Base-by-base conservation (phyloP, 2,888 invertebrate genomes). In the Frankliniella fusca region DNA sequence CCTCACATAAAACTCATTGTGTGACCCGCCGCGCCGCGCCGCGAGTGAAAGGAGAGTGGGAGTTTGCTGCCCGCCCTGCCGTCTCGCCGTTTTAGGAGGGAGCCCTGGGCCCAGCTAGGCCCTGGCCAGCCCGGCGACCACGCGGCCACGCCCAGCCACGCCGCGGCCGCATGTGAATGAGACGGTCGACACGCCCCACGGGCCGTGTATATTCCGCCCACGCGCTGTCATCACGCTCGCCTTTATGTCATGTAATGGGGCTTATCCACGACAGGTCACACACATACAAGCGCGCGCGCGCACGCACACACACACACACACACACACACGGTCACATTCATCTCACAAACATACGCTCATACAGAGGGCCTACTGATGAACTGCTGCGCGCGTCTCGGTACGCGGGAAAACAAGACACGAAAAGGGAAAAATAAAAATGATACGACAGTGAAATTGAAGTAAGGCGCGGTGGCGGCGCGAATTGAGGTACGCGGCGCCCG, bases 211-310 rank as follows among this genome's bases (percentile, higher is more conserved):
- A 76, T 76, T 76, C 70, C 70, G 12, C 70, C 70, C 70, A 76
- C 70, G 70, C 70, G 27, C 70, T 76, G 70, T 76, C 70, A 76
- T 76, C 70, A 76, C 27, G 70, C 70, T 76, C 70, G 70, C 70
- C 70, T 76, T 76, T 76, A 76, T 76, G 70, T 76, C 70, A 76
- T 76, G 70, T 76, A 76, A 76, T 76, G 70, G 70, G 27, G 70
- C 70, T 27, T 23, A 23, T 23, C 70, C 70, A 27, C 27, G 23
- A 10, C 20, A 10, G 23, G 23, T 23, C 70, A 11, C 23, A 23
- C 65, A n/a, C 65, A 65, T 23, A 65, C 65, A 65, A 11, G 50
- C 50, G 12, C 50, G 12, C 50, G 12, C 65, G 9, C 65, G 23
- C 65, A 65, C 65, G 20, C 65, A 65, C 65, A 65, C 65, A 65